Percentiles rank a stretch among this genome's conserved stretches.
Evolutionary conservation across 2,113 vertebrate species (phyloP).

Genomic region (Maccullochella peelii): DNA sequence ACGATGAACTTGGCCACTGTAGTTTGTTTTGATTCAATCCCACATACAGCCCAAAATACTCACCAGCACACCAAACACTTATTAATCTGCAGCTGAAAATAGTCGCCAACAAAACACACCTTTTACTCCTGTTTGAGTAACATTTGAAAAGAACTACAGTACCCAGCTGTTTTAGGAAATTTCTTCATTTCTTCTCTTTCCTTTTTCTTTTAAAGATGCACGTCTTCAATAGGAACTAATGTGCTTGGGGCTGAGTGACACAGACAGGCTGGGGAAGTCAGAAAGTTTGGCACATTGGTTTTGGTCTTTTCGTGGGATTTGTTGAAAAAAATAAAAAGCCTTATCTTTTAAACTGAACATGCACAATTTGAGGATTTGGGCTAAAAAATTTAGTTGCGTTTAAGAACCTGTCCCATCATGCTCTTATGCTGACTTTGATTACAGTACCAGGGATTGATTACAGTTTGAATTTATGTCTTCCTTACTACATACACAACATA

Average conservation of each 20-base stretch:
- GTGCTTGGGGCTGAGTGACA: neutral
- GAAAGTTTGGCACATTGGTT: too few species aligned
- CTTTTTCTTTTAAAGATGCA: neutral
- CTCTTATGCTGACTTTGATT: neutral
- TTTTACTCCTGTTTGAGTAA: too few species aligned
- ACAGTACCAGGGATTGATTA: neutral
- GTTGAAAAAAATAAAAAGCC: neutral
- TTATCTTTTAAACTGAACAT: neutral
- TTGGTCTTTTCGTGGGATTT: neutral
- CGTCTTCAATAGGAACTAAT: too few species aligned
- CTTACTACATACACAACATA: neutral
- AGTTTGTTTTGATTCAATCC: neutral
- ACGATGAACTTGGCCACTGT: neutral
- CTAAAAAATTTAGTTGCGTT: neutral
- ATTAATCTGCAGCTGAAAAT: too few species aligned
- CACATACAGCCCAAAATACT: neutral
- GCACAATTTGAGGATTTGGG: neutral
- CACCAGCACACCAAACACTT: neutral
- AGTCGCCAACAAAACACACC: too few species aligned
- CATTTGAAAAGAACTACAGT: neutral
- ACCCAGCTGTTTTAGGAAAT: too few species aligned
- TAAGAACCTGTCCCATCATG: neutral
- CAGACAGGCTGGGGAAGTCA: neutral
- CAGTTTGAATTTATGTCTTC: conserved; percentile 5
- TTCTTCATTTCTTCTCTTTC: too few species aligned